Conservation (phyloP, 2,113 vertebrate genomes). For the Lontra canadensis region DNA sequence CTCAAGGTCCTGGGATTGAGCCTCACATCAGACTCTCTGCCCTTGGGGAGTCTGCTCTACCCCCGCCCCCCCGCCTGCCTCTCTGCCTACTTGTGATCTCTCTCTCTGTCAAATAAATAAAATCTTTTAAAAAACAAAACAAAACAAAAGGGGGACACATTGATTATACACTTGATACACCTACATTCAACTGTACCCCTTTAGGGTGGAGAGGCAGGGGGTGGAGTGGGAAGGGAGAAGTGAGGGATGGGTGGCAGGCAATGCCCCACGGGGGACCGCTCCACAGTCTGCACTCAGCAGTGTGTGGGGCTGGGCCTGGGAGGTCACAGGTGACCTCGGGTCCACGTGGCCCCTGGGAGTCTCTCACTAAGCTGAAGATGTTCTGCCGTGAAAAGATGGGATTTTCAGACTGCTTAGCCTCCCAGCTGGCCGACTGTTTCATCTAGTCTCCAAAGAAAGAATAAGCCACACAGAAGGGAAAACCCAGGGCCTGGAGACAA, state of each 20-base stretch:
- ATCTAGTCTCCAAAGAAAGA: neutral
- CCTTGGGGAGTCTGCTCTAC: too few relatives aligned
- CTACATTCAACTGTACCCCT: neutral
- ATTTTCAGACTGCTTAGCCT: neutral
- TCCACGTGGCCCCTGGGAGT: accelerated
- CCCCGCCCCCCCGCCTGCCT: too few relatives aligned
- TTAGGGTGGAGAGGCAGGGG: neutral
- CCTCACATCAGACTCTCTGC: too few relatives aligned
- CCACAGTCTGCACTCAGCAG: accelerated
- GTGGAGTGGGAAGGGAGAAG: too few relatives aligned
- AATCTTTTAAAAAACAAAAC: too few relatives aligned
- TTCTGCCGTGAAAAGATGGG: neutral
- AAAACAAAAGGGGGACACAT: neutral
- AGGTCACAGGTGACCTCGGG: neutral
- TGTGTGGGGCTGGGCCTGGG: neutral
- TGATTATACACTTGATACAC: neutral
- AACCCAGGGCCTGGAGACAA: neutral
- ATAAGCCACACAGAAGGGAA: neutral
- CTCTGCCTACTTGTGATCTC: too few relatives aligned
- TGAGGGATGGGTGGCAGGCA: neutral
- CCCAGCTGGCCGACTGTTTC: neutral
- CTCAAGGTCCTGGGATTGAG: too few relatives aligned
- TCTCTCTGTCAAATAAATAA: too few relatives aligned
- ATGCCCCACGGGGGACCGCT: neutral
- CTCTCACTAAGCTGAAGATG: neutral